Conservation (phyloP, 30 jellyfish, hydroid and myxozoan species). For the Catostylus mosaicus region DNA sequence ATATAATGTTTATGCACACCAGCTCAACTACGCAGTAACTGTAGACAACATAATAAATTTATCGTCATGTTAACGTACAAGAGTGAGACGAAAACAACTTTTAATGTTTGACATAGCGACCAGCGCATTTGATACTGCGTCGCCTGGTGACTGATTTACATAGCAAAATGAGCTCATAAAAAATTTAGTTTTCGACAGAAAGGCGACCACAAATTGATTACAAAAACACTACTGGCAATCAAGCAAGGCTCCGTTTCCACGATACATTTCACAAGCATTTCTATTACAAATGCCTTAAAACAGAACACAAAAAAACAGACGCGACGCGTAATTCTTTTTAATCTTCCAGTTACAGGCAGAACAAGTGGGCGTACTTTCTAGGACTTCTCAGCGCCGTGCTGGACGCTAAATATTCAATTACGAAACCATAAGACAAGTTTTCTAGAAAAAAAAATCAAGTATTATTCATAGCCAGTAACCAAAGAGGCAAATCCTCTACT, state of each 20-base stretch:
- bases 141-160: conserved; percentile 15
- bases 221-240: not conserved
- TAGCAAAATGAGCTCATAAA: conserved; percentile 29
- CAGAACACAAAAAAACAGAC: not conserved
- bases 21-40: not conserved
- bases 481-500: not conserved
- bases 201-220: conserved; percentile 31
- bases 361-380: not conserved
- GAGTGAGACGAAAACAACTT: not conserved
- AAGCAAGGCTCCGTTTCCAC: not conserved
- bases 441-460: not conserved
- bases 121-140: conserved; percentile 2
- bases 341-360: not conserved
- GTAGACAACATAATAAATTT: not conserved
- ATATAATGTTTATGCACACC: not conserved
- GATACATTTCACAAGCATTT: not conserved
- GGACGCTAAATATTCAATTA: not conserved
- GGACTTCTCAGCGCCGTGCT: not conserved
- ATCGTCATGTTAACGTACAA: not conserved
- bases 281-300: not conserved
- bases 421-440: not conserved
- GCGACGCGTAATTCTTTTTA: not conserved
- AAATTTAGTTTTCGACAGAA: conserved; percentile 19
- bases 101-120: conserved; percentile 35
- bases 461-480: not conserved